Evolutionary conservation across 1,140 invertebrate genomes (phyloP).

Genomic region (Centruroides vittatus): DNA sequence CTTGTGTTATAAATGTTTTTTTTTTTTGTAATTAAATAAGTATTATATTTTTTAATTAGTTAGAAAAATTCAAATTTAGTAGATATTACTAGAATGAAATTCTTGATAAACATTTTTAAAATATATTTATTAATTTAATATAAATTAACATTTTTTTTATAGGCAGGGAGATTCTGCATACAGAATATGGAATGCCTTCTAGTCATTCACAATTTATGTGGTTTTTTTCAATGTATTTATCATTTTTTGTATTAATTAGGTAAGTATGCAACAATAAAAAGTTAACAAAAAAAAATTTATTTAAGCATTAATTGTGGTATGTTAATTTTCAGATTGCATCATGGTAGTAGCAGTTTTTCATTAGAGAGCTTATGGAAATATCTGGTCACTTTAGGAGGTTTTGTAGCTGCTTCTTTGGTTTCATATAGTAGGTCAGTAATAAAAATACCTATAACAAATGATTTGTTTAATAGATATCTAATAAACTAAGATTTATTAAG

Average conservation of each 20-base stretch:
- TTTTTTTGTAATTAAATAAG: too few species aligned
- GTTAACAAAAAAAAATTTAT: neutral
- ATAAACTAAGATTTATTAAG: too few species aligned
- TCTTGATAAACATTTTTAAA: too few species aligned
- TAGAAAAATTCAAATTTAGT: too few species aligned
- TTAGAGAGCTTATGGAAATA: constrained; percentile 45
- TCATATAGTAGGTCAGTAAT: constrained; percentile 30
- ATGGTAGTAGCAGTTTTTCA: constrained; percentile 56
- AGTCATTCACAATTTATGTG: constrained; percentile 83
- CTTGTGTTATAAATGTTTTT: too few species aligned
- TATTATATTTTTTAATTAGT: too few species aligned
- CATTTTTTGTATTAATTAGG: constrained; percentile 76
- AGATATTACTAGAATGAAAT: too few species aligned
- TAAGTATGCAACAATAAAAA: constrained; percentile 28
- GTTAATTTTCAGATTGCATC: constrained; percentile 41
- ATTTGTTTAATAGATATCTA: too few species aligned
- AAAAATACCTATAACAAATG: too few species aligned
- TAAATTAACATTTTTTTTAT: constrained; percentile 11
- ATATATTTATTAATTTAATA: neutral
- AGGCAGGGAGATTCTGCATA: constrained; percentile 40
- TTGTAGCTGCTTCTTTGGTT: constrained; percentile 26
- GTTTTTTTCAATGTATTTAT: constrained; percentile 76
- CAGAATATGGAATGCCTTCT: constrained; percentile 89
- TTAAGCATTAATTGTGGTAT: neutral
- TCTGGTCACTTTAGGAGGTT: constrained; percentile 23